Conservation (phyloP, 1,140 invertebrate genomes). For the Artemia franciscana region DNA sequence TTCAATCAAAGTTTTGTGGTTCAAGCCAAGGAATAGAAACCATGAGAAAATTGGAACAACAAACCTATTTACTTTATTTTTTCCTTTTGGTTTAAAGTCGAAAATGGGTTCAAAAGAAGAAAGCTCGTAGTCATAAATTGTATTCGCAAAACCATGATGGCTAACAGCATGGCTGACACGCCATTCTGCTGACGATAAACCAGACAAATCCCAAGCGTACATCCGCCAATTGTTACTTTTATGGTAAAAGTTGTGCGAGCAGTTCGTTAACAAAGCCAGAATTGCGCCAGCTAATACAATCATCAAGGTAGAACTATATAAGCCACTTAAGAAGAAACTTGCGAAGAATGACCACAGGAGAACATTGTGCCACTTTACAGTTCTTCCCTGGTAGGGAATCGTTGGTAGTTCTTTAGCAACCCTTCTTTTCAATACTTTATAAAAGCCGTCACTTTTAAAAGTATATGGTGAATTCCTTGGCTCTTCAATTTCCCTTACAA, state of each 20-base stretch:
- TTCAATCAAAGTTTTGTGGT: conserved; percentile 20
- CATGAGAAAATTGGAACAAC: conserved; percentile 25
- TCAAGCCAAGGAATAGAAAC: conserved; percentile 23
- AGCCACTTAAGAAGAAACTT: conserved; percentile 26
- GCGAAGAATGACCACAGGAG: conserved; percentile 26
- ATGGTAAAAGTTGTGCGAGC: conserved; percentile 60
- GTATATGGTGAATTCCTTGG: conserved; percentile 37
- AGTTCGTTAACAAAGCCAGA: conserved; percentile 29
- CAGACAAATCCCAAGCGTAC: conserved; percentile 46
- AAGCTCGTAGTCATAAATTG: conserved; percentile 41
- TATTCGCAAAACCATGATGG: conserved; percentile 58
- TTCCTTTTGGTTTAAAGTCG: conserved; percentile 32
- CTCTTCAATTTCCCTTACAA: conserved; percentile 26
- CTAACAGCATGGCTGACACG: conserved; percentile 48
- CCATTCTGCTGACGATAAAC: conserved; percentile 43
- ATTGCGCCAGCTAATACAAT: conserved; percentile 27
- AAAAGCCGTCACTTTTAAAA: conserved; percentile 41
- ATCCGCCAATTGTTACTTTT: conserved; percentile 52
- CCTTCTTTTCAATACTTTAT: conserved; percentile 31
- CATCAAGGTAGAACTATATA: conserved; percentile 20
- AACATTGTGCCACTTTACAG: conserved; percentile 24
- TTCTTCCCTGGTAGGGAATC: conserved; percentile 9
- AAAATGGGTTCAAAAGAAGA: conserved; percentile 41
- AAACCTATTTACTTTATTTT: conserved; percentile 22
- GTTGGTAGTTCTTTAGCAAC: conserved; percentile 25